Evolutionary conservation across 2,888 invertebrate genomes (phyloP).

Genomic region (Oligia fasciuncula): DNA sequence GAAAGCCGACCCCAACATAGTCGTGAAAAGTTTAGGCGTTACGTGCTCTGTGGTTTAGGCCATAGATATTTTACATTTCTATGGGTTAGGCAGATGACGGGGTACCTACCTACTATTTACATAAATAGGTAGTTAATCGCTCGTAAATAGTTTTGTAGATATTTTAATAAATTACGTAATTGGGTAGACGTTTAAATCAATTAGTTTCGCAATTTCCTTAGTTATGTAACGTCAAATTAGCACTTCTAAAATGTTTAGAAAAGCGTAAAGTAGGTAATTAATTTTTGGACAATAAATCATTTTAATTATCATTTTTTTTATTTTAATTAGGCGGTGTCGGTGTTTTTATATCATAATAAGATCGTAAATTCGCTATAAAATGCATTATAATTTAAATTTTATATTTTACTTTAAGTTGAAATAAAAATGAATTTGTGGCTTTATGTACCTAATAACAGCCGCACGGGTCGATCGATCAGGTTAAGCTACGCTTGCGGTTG

Average conservation of each 20-base stretch:
- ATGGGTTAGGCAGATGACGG: not conserved
- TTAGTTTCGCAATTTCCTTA: not conserved
- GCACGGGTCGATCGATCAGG: too few species aligned
- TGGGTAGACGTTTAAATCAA: not conserved
- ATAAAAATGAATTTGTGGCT: too few species aligned
- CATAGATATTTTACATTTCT: too few species aligned
- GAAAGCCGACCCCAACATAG: not conserved
- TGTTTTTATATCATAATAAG: constrained; percentile 9
- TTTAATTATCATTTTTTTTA: constrained; percentile 29
- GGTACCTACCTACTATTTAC: not conserved
- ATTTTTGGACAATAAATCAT: constrained; percentile 19
- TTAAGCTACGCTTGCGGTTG: too few species aligned
- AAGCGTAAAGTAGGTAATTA: constrained; percentile 32
- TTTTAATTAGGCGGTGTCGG: constrained; percentile 25
- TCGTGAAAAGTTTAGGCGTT: not conserved
- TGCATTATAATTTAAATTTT: constrained; percentile 1
- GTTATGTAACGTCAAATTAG: constrained; percentile 17
- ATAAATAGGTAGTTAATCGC: not conserved
- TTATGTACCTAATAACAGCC: too few species aligned
- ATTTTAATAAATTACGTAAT: not conserved
- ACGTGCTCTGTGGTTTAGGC: too few species aligned
- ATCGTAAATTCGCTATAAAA: constrained; percentile 31
- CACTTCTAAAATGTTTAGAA: constrained; percentile 32
- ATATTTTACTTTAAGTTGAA: too few species aligned
- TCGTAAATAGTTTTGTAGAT: not conserved